Percentiles rank a stretch among this genome's conserved stretches.
Conservation (phyloP, 1,140 invertebrate genomes). For the Atta cephalotes region DNA sequence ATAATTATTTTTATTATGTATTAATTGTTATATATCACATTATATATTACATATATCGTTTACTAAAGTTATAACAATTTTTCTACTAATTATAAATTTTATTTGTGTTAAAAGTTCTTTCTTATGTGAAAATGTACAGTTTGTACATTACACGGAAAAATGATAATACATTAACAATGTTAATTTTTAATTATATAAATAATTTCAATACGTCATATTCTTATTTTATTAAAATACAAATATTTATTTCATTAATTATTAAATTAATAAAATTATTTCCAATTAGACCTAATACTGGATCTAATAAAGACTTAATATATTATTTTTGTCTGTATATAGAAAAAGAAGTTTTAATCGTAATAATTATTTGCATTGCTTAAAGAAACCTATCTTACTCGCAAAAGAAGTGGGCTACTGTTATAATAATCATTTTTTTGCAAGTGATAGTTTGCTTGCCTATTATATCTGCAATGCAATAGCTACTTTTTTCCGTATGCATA, state of each 20-base stretch:
- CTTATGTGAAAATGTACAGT: no score
- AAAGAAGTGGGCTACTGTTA: no score
- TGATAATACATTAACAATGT: not conserved
- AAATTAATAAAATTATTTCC: not conserved
- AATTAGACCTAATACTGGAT: not conserved
- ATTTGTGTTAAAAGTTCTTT: no score
- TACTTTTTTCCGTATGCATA: not conserved
- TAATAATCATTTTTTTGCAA: no score
- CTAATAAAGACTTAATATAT: no score
- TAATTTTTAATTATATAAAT: not conserved
- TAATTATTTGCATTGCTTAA: conserved; percentile 2
- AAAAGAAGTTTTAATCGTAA: not conserved
- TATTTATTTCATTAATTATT: not conserved
- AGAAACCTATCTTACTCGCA: not conserved
- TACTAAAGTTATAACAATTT: not conserved
- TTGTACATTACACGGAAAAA: not conserved
- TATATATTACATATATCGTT: not conserved
- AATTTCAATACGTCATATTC: not conserved
- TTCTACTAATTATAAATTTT: not conserved
- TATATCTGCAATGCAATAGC: not conserved
- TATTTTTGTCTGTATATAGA: not conserved
- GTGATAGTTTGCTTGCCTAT: not conserved
- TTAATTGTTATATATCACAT: no score
- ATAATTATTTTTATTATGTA: no score
- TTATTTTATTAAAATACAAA: not conserved